Evolutionary conservation across 2,888 invertebrate species (phyloP), one percentile per base, ranked within the genome.

Genomic region (Euzetes globulus): DNA sequence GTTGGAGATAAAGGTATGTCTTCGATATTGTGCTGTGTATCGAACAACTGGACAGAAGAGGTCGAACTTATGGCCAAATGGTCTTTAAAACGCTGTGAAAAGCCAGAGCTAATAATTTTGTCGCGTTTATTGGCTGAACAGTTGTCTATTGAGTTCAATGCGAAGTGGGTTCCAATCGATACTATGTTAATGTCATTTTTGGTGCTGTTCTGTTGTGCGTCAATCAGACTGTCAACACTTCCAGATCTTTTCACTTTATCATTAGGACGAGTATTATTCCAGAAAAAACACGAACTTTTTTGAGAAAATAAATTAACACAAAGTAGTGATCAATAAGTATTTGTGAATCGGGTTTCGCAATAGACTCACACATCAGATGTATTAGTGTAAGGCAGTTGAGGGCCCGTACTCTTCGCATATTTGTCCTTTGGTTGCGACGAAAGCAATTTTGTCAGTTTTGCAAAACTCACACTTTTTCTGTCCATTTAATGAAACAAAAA

Each of bases 361-460:
- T 50, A 17, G 60, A 60, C 47, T 19, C 63, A 47, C 70, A 72
- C 9, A 72, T 63, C 60, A 52, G 41, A 17, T 2, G 29, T 47
- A 3, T 58, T 45, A 29, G 41, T 33, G 22, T 25, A 22, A 41
- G 41, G 15, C 15, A 33, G 47, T 47, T 73, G 76, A 45, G 73
- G 70, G 37, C 76, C 75, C 50, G 6, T 17, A n/a, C 15, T 71
- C 74, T 37, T 41, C 9, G 68, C 71, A 3, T 75, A 76, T 52
- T 78, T 78, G 15, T 79, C 79, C 41, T 78, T 77, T 19, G 78
- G 70, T 60, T 76, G 76, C 13, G 77, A 52, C 29, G 71, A 77
- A 25, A 78, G 76, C 45, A 79, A 74, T 27, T 77, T 76, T 6
- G 79, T 78, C 25, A 79, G 68, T 63, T 79, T 79, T 11, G 76